Evolutionary conservation across 2,888 invertebrate species (phyloP).

Genomic region (Diloba caeruleocephala): DNA sequence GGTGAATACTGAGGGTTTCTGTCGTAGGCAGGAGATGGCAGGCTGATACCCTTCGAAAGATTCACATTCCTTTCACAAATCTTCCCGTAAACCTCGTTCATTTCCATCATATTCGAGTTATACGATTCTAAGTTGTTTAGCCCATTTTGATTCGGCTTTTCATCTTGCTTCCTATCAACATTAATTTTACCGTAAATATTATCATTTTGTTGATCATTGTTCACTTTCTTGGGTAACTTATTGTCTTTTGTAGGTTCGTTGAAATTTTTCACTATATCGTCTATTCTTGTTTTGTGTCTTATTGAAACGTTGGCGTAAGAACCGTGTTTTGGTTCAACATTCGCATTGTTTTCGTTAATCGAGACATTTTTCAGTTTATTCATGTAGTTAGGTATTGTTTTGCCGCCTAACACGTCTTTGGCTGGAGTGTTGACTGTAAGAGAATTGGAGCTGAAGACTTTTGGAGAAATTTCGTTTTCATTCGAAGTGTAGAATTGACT

Average conservation of each 20-base stretch:
- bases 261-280: constrained; percentile 85
- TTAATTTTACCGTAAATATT: constrained; percentile 83
- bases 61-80: constrained; percentile 46
- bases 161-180: constrained; percentile 57
- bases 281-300: constrained; percentile 81
- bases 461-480: constrained; percentile 90
- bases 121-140: constrained; percentile 50
- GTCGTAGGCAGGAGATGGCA: constrained; percentile 71
- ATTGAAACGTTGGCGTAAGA: constrained; percentile 82
- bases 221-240: constrained; percentile 81
- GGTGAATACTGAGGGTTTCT: constrained; percentile 81
- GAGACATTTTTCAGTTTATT: constrained; percentile 85
- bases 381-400: constrained; percentile 89
- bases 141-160: constrained; percentile 47
- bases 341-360: constrained; percentile 76
- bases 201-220: constrained; percentile 79
- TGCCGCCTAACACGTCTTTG: constrained; percentile 93
- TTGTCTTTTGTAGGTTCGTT: constrained; percentile 73
- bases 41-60: constrained; percentile 37
- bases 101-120: constrained; percentile 50
- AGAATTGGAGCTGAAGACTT: constrained; percentile 94
- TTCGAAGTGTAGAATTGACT: constrained; percentile 82
- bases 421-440: constrained; percentile 95
- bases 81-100: constrained; percentile 46
- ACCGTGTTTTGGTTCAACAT: constrained; percentile 74